phyloP scores from a whole-genome alignment of 1,140 invertebrate genomes.

The Latrodectus geometricus region DNA sequence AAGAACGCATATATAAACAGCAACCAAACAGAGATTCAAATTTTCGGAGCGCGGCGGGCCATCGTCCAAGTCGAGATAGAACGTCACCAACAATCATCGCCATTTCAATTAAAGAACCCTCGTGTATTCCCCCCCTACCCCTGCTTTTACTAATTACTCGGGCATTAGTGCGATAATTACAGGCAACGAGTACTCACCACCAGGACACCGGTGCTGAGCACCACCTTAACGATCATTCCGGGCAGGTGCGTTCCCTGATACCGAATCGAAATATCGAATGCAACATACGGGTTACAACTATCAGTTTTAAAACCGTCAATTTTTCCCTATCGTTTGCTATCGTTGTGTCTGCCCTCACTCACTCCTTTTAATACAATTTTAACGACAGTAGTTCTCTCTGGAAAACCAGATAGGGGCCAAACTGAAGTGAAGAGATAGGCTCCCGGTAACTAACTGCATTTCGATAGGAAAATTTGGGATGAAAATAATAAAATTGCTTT shows the following conservation, averaged over 20 bases:
- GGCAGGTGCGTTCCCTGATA: slow-evolving; percentile 40
- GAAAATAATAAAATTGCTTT: not conserved
- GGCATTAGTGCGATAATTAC: slow-evolving; percentile 58
- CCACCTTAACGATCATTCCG: slow-evolving; percentile 30
- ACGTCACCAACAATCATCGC: slow-evolving; percentile 39
- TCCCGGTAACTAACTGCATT: slow-evolving; percentile 31
- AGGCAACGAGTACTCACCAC: slow-evolving; percentile 15
- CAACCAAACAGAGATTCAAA: no score
- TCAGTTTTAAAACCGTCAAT: slow-evolving; percentile 57
- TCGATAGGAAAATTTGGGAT: slow-evolving; percentile 6
- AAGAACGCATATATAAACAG: no score
- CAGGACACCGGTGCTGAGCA: not conserved
- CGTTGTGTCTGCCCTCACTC: not conserved
- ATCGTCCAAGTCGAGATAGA: no score
- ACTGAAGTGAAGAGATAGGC: slow-evolving; percentile 15
- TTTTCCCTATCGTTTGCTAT: slow-evolving; percentile 49
- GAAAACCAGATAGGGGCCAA: slow-evolving; percentile 22
- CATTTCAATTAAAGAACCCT: slow-evolving; percentile 57
- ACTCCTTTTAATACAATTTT: slow-evolving; percentile 55
- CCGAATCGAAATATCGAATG: slow-evolving; percentile 56
- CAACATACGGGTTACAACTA: slow-evolving; percentile 30
- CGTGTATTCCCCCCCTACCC: not conserved
- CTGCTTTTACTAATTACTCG: slow-evolving; percentile 55
- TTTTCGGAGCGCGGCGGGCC: no score
- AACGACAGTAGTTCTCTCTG: slow-evolving; percentile 37